Evolutionary conservation across 2,888 invertebrate species (phyloP), one percentile per base, ranked within the genome.

Genomic region (Epiblema foenella): DNA sequence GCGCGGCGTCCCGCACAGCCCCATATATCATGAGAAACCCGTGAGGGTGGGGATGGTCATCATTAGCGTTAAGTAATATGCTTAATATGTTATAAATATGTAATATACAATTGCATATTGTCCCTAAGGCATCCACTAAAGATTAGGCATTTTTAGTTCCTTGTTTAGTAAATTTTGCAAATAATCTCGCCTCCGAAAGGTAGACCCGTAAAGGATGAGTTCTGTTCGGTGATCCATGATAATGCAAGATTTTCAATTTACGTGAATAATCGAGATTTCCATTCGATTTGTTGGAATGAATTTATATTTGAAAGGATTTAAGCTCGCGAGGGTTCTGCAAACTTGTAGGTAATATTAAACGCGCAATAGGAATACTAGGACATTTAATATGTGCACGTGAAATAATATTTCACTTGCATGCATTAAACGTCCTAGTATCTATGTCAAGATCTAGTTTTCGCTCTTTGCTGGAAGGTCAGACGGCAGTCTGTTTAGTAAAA

Each of bases 231-330:
- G 33, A 70, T 46, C 59, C 65, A 33, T 70, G 59, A 65, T 65
- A 70, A 65, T 59, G 52, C 69, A 59, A 65, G 70, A 65, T 65
- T 70, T 70, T 70, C 70, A 70, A 70, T 70, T 70, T 70, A 59
- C 59, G 70, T 70, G 70, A 70, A 54, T 70, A 70, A 60, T 70
- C 70, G 70, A 60, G 65, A 70, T 54, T 70, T 70, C 65, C 70
- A 37, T 60, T 65, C 70, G 70, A 70, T 70, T 70, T 65, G 46
- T 65, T 65, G 20, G 46, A 65, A 65, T 70, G 54, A 70, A 70
- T 70, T 65, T 70, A 65, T 65, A 54, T 65, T 33, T 20, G 70
- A 65, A 59, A 46, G 51, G 17, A 59, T 70, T 65, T 12, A 70
- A 54, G 33, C 33, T 54, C 15, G 29, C 2, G n/a, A 60, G 65